phyloP scores from a whole-genome alignment of 2,113 vertebrate genomes.

The Aspiorhynchus laticeps region DNA sequence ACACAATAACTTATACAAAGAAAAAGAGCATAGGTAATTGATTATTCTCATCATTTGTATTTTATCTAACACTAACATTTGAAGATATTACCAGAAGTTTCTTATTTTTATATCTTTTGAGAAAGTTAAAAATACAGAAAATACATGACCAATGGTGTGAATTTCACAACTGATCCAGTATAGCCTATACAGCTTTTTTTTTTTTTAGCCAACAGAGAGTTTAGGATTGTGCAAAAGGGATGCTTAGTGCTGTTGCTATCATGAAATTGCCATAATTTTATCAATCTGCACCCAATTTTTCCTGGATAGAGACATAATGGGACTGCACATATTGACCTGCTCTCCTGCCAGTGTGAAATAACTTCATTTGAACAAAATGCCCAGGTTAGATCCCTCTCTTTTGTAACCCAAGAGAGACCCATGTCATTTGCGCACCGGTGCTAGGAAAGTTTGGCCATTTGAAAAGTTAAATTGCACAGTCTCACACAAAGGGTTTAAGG shows the following conservation, averaged over 20 bases:
- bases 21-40: not conserved
- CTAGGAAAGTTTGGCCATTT: not conserved
- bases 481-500: not conserved
- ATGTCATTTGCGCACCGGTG: not conserved
- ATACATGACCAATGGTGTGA: not conserved
- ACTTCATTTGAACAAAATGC: not conserved
- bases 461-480: conserved; percentile 4
- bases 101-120: not conserved
- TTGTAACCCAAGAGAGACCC: not conserved
- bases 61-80: not conserved
- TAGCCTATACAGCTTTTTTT: not conserved
- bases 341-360: not conserved
- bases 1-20: not conserved
- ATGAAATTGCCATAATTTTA: not conserved
- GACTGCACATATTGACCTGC: not conserved
- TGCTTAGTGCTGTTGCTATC: not conserved
- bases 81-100: no score
- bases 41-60: not conserved
- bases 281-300: not conserved
- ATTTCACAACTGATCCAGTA: not conserved
- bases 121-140: not conserved
- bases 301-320: not conserved
- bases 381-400: not conserved
- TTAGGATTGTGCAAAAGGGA: not conserved
- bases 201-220: not conserved